Base-by-base conservation (phyloP, 2,113 vertebrate genomes). In the Festucalex cinctus region DNA sequence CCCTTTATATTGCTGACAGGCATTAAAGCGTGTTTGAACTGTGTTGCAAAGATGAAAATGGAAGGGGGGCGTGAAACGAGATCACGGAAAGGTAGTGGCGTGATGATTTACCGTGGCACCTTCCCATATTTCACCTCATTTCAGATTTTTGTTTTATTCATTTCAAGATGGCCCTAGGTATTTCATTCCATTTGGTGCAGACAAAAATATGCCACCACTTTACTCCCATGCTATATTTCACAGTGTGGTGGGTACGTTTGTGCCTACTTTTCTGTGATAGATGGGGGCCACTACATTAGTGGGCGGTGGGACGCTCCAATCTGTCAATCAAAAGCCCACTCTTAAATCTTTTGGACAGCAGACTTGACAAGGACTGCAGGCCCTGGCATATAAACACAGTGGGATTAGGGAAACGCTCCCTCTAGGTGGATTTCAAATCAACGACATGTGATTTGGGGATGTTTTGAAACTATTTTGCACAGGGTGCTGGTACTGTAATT, bases 1-100 rank as follows among this genome's bases (percentile, higher is more conserved):
- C 67, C 61, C 76, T 81, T 71, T n/a, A 71, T 77, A 74, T 69
- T 81, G 77, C 80, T 81, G 86, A 83, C 79, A 75, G 78, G 64
- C 58, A 56, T 66, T 79, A 75, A 77, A 82, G 65, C 41, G 71
- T 74, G 77, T 17, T 32, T 5, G 58, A 63, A 65, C 80, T 71
- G 75, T 9, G 0, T 70, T 59, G 74, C 49, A 32, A 60, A 69
- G 79, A 82, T 70, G 68, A 75, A 70, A 79, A 66, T 66, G 43
- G 65, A 70, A 76, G 51, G 58, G 46, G 75, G 68, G n/a, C 1
- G 14, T 64, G 69, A 44, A 61, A 39, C n/a, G 69, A 70, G 14
- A 46, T 48, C 44, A 51, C 46, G 51, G 63, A 58, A 64, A 28
- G 6, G 68, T 37, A 26, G 66, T 0, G 17, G 53, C 60, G 46